Conservation (phyloP, 2,797 vertebrate genomes). For the Enteromius fasciolatus region DNA sequence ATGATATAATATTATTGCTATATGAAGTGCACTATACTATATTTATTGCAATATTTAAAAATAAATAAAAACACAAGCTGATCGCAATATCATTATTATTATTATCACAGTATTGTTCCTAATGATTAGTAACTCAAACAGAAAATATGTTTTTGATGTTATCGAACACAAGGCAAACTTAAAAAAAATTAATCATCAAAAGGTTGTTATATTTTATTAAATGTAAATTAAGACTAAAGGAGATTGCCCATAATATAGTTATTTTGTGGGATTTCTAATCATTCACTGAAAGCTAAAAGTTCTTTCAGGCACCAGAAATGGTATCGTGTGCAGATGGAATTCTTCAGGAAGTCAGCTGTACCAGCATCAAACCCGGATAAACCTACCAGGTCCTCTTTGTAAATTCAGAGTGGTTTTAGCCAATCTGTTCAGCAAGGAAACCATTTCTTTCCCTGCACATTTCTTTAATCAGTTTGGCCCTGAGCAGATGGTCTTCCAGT, state of each 20-base stretch:
- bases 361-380: neutral
- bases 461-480: conserved; percentile 11
- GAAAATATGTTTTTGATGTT: no score
- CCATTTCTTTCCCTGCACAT: conserved; percentile 3
- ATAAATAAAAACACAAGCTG: no score
- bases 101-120: no score
- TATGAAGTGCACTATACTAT: no score
- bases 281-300: neutral
- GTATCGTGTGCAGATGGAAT: neutral
- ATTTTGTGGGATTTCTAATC: neutral
- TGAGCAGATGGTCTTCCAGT: conserved; percentile 23
- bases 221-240: neutral
- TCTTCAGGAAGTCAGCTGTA: neutral
- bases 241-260: neutral
- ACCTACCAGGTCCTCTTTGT: neutral
- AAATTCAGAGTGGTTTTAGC: neutral
- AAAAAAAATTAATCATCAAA: neutral
- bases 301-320: neutral
- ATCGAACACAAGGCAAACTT: no score
- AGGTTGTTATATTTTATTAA: neutral
- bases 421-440: neutral
- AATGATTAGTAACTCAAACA: neutral
- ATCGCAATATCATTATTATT: no score
- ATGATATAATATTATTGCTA: no score
- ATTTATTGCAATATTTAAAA: no score